phyloP scores from a whole-genome alignment of 2,113 vertebrate genomes.

The Barbus barbus region DNA sequence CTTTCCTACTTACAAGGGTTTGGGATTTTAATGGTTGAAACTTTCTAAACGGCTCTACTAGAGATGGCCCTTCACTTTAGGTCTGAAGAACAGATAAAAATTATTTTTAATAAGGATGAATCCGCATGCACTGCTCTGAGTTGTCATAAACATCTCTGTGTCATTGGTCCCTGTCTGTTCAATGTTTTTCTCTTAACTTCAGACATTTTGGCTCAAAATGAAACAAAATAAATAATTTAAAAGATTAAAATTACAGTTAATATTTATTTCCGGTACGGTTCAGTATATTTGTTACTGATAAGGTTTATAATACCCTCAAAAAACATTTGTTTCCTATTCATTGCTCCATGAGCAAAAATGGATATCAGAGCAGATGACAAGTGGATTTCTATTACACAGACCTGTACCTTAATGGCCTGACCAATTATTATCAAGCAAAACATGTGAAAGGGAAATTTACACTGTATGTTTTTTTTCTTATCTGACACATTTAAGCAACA shows the following conservation, averaged over 20 bases:
- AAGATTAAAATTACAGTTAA: neutral
- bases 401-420: neutral
- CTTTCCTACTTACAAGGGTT: constrained; percentile 40
- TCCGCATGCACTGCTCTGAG: constrained; percentile 17
- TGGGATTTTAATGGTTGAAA: constrained; percentile 30
- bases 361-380: constrained; percentile 14
- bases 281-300: too few species aligned
- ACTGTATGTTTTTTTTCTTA: neutral
- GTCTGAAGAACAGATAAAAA: constrained; percentile 19
- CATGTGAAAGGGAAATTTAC: constrained; percentile 19
- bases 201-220: neutral
- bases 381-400: constrained; percentile 18
- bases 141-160: constrained; percentile 4
- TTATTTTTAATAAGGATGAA: constrained; percentile 31
- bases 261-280: constrained; percentile 2
- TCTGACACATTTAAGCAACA: constrained; percentile 2
- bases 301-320: neutral
- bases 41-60: constrained; percentile 20
- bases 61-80: constrained; percentile 15
- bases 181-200: neutral
- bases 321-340: neutral
- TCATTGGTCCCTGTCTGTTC: neutral
- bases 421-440: constrained; percentile 23
- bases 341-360: constrained; percentile 2
- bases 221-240: neutral